Evolutionary conservation across 2,113 vertebrate species (phyloP).

Genomic region (Paralichthys olivaceus): DNA sequence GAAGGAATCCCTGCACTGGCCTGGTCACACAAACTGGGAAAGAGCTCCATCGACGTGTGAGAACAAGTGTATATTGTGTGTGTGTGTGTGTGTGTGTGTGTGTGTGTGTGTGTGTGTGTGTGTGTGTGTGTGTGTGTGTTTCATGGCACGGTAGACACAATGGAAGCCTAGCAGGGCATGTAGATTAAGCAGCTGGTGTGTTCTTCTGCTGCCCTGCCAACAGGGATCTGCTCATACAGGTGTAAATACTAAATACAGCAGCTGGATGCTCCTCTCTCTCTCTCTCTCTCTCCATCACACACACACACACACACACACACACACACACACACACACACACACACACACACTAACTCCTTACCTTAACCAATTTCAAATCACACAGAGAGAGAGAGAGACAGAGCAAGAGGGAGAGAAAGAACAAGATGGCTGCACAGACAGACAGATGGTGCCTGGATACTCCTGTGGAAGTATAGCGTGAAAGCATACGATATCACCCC

Average conservation of each 20-base stretch:
- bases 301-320: conserved; percentile 3
- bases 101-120: conserved; percentile 33
- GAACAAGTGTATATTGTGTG: conserved; percentile 13
- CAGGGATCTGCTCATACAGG: conserved; percentile 89
- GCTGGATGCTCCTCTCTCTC: conserved; percentile 70
- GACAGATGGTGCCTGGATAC: conserved; percentile 75
- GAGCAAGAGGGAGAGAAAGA: too few species aligned
- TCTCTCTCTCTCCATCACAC: conserved; percentile 26
- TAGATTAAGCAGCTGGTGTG: conserved; percentile 88
- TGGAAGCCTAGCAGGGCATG: conserved; percentile 50
- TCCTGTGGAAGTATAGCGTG: conserved; percentile 63
- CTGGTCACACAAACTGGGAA: conserved; percentile 16
- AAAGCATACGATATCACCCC: conserved; percentile 71
- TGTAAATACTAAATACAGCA: conserved; percentile 89
- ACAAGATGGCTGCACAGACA: conserved; percentile 38
- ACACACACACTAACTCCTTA: background rate
- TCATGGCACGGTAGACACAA: conserved; percentile 36
- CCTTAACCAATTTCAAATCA: too few species aligned
- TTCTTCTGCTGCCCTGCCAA: conserved; percentile 84
- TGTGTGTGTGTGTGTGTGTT: conserved; percentile 36
- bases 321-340: conserved; percentile 54
- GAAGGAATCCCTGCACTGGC: background rate
- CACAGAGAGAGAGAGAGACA: background rate
- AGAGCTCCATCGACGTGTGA: conserved; percentile 17
- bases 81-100: conserved; percentile 29